Percentiles rank a stretch among this genome's conserved stretches.
phyloP scores from a whole-genome alignment of 2,888 invertebrate genomes.

The Prenolepis imparis region DNA sequence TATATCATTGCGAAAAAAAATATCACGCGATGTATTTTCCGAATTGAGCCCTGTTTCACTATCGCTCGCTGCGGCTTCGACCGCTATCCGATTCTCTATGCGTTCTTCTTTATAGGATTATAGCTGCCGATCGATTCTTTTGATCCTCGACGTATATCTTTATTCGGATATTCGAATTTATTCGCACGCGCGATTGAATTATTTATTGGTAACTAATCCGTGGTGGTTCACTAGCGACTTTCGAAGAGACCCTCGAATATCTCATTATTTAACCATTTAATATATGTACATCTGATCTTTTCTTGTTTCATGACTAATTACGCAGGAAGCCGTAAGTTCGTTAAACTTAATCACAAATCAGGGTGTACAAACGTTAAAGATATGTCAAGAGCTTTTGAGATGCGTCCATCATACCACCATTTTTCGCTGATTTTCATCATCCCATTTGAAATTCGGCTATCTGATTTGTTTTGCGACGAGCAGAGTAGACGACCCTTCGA shows the following conservation, averaged over 20 bases:
- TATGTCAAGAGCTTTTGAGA: slow-evolving; percentile 62
- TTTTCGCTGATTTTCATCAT: slow-evolving; percentile 59
- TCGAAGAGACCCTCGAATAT: slow-evolving; percentile 45
- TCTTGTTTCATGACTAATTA: slow-evolving; percentile 84
- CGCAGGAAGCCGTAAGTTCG: slow-evolving; percentile 93
- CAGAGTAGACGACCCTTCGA: slow-evolving; percentile 65
- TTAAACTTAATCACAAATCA: slow-evolving; percentile 75
- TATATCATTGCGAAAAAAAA: slow-evolving; percentile 57
- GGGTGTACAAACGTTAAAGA: slow-evolving; percentile 70
- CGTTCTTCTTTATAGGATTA: slow-evolving; percentile 36
- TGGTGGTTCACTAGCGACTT: slow-evolving; percentile 70
- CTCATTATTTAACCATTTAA: slow-evolving; percentile 59
- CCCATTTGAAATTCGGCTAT: slow-evolving; percentile 71
- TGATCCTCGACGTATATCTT: background rate
- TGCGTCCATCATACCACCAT: slow-evolving; percentile 57
- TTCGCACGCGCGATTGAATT: slow-evolving; percentile 30
- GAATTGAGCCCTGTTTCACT: slow-evolving; percentile 48
- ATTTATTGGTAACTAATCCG: slow-evolving; percentile 63
- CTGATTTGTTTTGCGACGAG: slow-evolving; percentile 57
- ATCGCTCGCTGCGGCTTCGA: slow-evolving; percentile 43
- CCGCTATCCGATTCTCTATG: slow-evolving; percentile 44
- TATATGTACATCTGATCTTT: slow-evolving; percentile 74
- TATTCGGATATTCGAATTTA: slow-evolving; percentile 2
- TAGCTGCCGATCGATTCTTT: slow-evolving; percentile 16
- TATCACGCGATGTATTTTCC: slow-evolving; percentile 40